Evolutionary conservation across 2,113 vertebrate species (phyloP).

Genomic region (Pterocles orientalis): DNA sequence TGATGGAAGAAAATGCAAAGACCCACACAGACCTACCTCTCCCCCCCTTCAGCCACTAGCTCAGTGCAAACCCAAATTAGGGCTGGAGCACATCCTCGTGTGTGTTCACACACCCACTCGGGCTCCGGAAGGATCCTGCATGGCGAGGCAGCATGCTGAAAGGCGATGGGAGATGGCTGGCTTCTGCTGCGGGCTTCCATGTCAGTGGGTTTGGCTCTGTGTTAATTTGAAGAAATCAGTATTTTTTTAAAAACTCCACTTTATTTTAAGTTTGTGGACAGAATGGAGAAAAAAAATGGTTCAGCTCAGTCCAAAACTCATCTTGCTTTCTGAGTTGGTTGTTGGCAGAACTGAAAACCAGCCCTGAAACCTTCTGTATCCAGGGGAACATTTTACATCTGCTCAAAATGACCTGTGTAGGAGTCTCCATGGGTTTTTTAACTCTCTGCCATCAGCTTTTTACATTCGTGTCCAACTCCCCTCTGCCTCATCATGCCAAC

Average conservation of each 20-base stretch:
- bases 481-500: not conserved
- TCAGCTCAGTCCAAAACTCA: not conserved
- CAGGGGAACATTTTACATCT: not conserved
- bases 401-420: not conserved
- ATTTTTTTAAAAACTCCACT: not conserved
- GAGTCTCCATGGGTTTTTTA: not conserved
- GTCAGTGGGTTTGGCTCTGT: not conserved
- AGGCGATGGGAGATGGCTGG: not conserved
- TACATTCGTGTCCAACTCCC: not conserved
- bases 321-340: not conserved
- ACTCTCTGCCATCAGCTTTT: not conserved
- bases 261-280: not conserved
- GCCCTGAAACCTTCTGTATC: not conserved
- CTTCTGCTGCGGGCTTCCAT: not conserved
- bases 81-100: not conserved
- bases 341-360: not conserved
- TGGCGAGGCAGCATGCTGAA: not conserved
- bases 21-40: not conserved
- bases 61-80: not conserved
- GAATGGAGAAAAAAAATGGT: not conserved
- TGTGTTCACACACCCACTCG: not conserved
- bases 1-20: not conserved
- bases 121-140: not conserved
- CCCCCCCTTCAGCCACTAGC: not conserved
- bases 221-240: not conserved